Conservation (phyloP, 2,113 vertebrate genomes). For the Protobothrops flavoviridis region DNA sequence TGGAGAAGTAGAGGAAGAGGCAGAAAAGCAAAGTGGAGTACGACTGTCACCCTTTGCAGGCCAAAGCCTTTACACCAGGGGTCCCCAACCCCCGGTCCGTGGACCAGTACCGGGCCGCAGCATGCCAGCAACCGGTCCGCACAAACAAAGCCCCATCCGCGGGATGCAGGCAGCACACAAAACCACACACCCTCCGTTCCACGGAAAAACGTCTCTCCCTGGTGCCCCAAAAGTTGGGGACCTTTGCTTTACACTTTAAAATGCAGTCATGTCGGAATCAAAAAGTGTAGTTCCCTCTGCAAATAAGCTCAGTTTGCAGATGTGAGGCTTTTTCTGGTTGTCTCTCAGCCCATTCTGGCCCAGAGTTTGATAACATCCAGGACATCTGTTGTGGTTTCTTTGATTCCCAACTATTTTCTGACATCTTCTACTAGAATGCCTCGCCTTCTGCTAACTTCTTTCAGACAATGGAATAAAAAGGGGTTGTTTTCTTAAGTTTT, state of each 20-base stretch:
- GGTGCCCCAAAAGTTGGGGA: no score
- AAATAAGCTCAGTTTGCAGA: background rate
- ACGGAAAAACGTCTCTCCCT: no score
- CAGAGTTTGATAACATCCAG: background rate
- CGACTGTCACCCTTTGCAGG: background rate
- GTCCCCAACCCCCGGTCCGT: no score
- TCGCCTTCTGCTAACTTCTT: slow-evolving; percentile 18
- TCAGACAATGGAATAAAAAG: slow-evolving; percentile 32
- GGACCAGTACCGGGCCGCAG: no score
- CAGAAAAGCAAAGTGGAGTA: no score
- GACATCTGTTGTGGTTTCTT: slow-evolving; percentile 2
- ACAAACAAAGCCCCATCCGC: no score
- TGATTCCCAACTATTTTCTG: background rate
- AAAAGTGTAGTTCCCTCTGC: background rate
- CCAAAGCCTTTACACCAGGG: background rate
- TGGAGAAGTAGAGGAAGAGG: background rate
- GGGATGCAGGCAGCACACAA: no score
- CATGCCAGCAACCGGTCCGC: no score
- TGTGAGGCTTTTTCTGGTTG: background rate
- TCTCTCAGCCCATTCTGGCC: background rate
- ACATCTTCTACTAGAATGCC: slow-evolving; percentile 5
- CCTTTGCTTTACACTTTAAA: background rate
- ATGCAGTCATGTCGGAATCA: background rate
- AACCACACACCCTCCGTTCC: no score
- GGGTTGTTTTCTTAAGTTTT: slow-evolving; percentile 53